These are phyloP conservation scores for Podocnemis expansa DNA, from an alignment of 2,113 vertebrate species.

Conservation along the genomic window DNA sequence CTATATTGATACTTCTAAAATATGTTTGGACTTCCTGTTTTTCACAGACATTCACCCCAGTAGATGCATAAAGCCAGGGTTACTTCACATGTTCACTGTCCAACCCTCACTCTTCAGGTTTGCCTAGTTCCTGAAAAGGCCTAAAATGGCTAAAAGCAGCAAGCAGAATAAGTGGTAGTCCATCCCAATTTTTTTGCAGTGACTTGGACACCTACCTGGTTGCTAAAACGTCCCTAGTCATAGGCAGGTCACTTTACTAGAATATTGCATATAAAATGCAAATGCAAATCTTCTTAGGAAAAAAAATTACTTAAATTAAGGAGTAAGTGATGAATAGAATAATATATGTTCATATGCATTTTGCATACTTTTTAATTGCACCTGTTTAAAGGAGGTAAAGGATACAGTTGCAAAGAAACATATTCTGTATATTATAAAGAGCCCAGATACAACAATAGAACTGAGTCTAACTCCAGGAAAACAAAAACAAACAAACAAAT, in stretches of 20 bases:
- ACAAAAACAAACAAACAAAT: background rate
- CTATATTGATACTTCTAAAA: no score
- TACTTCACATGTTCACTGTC: background rate
- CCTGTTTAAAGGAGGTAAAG: background rate
- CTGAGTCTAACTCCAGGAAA: background rate
- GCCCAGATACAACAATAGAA: background rate
- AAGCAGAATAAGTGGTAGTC: no score
- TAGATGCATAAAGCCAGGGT: background rate
- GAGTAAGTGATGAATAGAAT: background rate
- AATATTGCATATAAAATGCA: background rate
- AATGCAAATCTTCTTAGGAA: rapidly evolving
- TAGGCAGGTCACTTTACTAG: background rate
- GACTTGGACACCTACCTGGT: no score
- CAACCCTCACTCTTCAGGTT: no score
- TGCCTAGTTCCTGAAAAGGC: no score
- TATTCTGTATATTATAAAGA: background rate
- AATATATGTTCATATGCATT: background rate
- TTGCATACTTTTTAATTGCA: background rate
- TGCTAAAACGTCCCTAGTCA: no score
- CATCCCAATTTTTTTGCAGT: no score
- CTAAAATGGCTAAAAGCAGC: no score
- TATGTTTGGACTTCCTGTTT: no score
- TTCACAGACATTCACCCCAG: no score
- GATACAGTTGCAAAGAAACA: background rate
- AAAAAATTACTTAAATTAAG: rapidly evolving